phyloP scores from a whole-genome alignment of 2,797 vertebrate genomes.

The Poeciliopsis infans region DNA sequence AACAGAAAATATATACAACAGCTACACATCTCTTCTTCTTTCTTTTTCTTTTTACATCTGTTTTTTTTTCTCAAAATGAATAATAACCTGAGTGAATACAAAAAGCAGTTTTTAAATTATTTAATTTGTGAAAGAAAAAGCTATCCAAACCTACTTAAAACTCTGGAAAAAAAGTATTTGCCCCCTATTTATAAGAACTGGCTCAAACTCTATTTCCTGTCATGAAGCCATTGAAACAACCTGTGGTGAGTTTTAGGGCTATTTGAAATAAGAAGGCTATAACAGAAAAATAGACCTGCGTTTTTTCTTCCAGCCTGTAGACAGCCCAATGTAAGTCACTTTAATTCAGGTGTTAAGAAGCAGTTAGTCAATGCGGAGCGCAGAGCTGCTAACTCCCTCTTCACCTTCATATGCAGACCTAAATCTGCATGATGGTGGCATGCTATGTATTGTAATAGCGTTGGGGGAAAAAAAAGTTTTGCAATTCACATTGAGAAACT shows the following conservation, averaged over 20 bases:
- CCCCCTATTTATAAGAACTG: background rate
- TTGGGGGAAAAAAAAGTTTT: no score
- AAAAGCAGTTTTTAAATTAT: background rate
- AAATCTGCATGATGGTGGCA: no score
- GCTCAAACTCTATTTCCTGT: background rate
- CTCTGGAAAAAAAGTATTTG: background rate
- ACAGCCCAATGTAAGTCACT: no score
- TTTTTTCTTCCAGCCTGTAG: no score
- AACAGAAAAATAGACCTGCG: no score
- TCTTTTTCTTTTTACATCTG: background rate
- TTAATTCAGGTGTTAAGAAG: no score
- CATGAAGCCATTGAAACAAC: background rate
- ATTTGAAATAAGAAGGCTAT: no score
- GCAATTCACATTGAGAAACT: no score
- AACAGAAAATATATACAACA: conserved; percentile 21
- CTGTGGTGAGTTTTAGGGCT: background rate
- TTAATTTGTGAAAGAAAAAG: background rate
- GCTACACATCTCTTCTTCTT: background rate
- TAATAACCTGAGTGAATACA: background rate
- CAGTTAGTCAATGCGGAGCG: no score
- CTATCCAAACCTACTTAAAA: background rate
- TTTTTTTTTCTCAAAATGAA: background rate
- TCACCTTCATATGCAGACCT: no score
- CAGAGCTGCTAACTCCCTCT: no score
- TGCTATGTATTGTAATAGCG: no score